Conservation (phyloP, 2,888 invertebrate species). For the Parnassius apollo region DNA sequence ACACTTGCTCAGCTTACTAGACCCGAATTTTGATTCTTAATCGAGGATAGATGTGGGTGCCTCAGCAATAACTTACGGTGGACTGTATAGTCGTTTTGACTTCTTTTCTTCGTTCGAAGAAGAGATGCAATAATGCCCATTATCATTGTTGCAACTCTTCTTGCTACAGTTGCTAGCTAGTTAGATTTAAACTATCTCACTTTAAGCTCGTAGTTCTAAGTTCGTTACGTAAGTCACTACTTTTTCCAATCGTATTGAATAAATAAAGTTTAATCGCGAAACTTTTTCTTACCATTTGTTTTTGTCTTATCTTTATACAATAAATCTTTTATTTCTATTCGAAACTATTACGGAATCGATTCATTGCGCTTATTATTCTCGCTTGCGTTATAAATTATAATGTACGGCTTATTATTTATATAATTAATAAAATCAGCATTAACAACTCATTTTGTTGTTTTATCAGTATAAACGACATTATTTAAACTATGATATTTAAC, state of each 20-base stretch:
- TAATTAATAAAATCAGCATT: too few species aligned
- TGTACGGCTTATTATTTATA: neutral
- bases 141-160: too few species aligned
- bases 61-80: too few species aligned
- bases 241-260: conserved; percentile 17
- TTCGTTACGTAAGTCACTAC: neutral
- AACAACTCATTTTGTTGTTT: too few species aligned
- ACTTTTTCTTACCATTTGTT: conserved; percentile 13
- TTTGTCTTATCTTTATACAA: neutral
- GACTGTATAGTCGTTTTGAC: too few species aligned
- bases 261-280: conserved; percentile 20
- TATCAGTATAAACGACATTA: too few species aligned
- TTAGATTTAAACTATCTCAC: conserved; percentile 23
- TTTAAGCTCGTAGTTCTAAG: conserved; percentile 15
- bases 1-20: too few species aligned
- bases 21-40: too few species aligned
- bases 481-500: too few species aligned
- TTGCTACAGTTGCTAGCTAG: neutral
- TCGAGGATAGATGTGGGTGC: too few species aligned
- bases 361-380: conserved; percentile 1
- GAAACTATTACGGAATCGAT: conserved; percentile 6
- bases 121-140: neutral
- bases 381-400: neutral
- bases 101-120: too few species aligned
- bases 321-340: conserved; percentile 18